Percentiles rank a stretch among this genome's conserved stretches.
Conservation (phyloP, 1,140 invertebrate species). For the Drosophila murphyi region DNA sequence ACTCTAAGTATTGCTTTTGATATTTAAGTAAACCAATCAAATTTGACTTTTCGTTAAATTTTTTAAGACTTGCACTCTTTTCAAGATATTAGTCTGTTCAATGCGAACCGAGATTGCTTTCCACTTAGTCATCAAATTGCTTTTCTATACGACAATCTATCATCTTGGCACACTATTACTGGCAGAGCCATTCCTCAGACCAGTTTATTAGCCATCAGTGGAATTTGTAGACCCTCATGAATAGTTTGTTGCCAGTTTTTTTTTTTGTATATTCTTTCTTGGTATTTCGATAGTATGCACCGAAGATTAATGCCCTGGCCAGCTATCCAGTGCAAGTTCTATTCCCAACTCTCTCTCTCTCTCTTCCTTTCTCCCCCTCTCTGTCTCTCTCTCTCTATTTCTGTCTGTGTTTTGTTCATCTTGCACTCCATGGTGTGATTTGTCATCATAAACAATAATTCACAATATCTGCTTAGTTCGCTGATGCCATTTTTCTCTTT, state of each 20-base stretch:
- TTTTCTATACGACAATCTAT: neutral
- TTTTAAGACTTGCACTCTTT: too few relatives aligned
- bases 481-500: conserved; percentile 10
- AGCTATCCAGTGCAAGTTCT: neutral
- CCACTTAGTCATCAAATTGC: conserved; percentile 2
- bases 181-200: neutral
- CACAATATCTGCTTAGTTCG: conserved; percentile 47
- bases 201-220: conserved; percentile 22
- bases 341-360: too few relatives aligned
- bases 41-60: neutral
- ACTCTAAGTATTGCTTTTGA: neutral
- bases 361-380: neutral
- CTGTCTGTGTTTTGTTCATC: neutral
- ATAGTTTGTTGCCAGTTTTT: conserved; percentile 6
- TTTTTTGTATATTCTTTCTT: conserved; percentile 14
- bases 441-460: conserved; percentile 65
- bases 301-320: conserved; percentile 50
- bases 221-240: conserved; percentile 13
- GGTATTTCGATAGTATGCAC: conserved; percentile 29
- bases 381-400: neutral
- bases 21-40: neutral
- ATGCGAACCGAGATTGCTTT: neutral
- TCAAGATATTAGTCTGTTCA: too few relatives aligned
- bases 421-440: conserved; percentile 33
- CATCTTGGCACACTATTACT: neutral